These are phyloP conservation scores for Dysidea cf. avara DNA, from an alignment of 37 sponge, comb jelly and placozoan species.

Conservation along the genomic window DNA sequence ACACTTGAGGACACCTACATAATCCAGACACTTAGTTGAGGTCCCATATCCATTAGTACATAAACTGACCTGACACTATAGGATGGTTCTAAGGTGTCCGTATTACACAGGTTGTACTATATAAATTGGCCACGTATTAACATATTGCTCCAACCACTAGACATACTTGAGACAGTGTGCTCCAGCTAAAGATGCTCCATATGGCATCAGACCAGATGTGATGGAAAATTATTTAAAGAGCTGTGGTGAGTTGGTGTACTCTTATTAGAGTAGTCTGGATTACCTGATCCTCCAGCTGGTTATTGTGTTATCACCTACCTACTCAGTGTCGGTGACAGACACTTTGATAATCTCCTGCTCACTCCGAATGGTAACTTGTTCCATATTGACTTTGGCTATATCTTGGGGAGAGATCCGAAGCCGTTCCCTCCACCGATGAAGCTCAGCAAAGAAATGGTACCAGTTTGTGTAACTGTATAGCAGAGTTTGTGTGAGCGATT, in stretches of 20 bases:
- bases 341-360: conserved; percentile 95
- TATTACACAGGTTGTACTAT: neutral
- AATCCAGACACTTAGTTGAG: no score
- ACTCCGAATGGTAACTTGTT: conserved; percentile 84
- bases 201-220: conserved; percentile 81
- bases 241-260: conserved; percentile 71
- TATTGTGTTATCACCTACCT: conserved; percentile 98
- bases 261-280: neutral
- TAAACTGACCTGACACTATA: conserved; percentile 8
- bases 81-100: neutral
- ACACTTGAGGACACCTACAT: no score
- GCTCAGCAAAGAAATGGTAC: conserved; percentile 98
- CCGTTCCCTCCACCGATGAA: conserved; percentile 99
- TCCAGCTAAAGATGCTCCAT: conserved; percentile 47
- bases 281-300: conserved; percentile 63
- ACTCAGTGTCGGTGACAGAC: conserved; percentile 94
- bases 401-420: conserved; percentile 95
- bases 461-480: no score
- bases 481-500: no score
- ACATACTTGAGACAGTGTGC: conserved; percentile 57
- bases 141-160: conserved; percentile 21
- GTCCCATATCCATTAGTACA: no score
- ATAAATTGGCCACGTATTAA: neutral
- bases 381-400: conserved; percentile 99
- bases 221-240: conserved; percentile 98